These are phyloP conservation scores for Narcine bancroftii DNA, from an alignment of 2,113 vertebrate species.

Conservation along the genomic window DNA sequence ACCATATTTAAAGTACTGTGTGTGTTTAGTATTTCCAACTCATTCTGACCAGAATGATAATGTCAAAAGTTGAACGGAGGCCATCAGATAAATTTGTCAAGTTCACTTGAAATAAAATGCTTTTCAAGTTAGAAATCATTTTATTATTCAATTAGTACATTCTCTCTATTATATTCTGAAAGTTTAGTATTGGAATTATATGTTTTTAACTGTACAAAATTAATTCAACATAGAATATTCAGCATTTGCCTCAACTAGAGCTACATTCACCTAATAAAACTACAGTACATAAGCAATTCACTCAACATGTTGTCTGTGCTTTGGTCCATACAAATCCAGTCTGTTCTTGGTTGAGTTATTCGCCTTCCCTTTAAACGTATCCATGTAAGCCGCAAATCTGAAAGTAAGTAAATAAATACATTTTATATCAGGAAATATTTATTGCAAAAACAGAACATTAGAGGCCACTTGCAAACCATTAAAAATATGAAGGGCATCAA, in stretches of 20 bases:
- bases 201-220: not conserved
- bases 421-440: not conserved
- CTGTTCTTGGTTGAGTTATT: not conserved
- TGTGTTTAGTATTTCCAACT: not conserved
- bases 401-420: not conserved
- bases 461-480: too few species aligned
- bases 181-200: not conserved
- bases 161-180: not conserved
- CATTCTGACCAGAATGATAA: not conserved
- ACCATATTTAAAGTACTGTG: not conserved
- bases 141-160: not conserved
- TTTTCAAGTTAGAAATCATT: not conserved
- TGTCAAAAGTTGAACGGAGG: not conserved
- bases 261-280: not conserved
- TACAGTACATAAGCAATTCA: not conserved
- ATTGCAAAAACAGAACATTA: too few species aligned
- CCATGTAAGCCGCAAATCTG: not conserved
- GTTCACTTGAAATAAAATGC: not conserved
- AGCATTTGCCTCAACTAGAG: not conserved
- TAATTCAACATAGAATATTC: not conserved
- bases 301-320: not conserved
- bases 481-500: too few species aligned
- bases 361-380: not conserved
- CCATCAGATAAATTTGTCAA: not conserved
- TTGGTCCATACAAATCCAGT: not conserved